Percentiles rank a stretch among this genome's conserved stretches.
phyloP scores from a whole-genome alignment of 1,140 invertebrate genomes.

The Dolichoris vasculosae region DNA sequence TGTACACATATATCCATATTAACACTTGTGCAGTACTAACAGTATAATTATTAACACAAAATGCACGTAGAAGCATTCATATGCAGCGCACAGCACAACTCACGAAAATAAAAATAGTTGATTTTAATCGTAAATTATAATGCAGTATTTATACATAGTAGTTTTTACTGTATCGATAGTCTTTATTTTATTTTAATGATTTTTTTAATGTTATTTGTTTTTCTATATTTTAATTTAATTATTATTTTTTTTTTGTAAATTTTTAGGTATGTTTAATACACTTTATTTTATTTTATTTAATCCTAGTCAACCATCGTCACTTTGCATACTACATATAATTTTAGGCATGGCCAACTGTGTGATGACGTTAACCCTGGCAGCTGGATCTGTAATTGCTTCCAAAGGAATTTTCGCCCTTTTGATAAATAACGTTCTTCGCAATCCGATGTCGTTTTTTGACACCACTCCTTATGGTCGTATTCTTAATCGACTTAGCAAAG shows the following conservation, averaged over 20 bases:
- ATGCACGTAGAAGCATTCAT: constrained; percentile 33
- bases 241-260: constrained; percentile 3
- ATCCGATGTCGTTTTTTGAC: constrained; percentile 86
- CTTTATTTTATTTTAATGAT: not conserved
- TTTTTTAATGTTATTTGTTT: not conserved
- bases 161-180: not conserved
- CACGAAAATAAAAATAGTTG: constrained; percentile 34
- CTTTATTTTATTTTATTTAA: constrained; percentile 16
- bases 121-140: constrained; percentile 7
- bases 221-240: constrained; percentile 1
- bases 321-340: constrained; percentile 62
- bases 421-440: constrained; percentile 78
- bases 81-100: constrained; percentile 43
- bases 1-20: not conserved
- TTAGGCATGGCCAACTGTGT: constrained; percentile 75
- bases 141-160: not conserved
- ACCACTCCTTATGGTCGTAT: constrained; percentile 83
- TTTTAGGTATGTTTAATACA: constrained; percentile 22
- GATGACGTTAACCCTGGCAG: constrained; percentile 75
- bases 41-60: constrained; percentile 33
- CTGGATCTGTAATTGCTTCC: constrained; percentile 79
- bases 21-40: constrained; percentile 44
- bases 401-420: constrained; percentile 77
- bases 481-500: constrained; percentile 84
- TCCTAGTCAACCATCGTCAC: not conserved